phyloP scores from a whole-genome alignment of 2,888 invertebrate species.

The Ferdinandea cuprea region DNA sequence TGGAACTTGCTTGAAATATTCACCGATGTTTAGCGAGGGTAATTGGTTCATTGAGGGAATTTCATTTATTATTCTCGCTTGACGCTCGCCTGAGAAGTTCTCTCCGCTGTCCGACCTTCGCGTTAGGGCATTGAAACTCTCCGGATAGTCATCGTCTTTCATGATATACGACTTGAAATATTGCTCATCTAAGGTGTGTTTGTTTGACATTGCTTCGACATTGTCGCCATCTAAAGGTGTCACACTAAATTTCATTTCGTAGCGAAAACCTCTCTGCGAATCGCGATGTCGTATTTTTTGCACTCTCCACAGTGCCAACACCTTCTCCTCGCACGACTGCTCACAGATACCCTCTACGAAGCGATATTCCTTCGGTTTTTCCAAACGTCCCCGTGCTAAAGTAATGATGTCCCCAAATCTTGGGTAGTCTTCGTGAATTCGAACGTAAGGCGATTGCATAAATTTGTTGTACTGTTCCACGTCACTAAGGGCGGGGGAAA shows the following conservation, averaged over 20 bases:
- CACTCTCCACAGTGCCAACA: slow-evolving; percentile 88
- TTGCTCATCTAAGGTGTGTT: slow-evolving; percentile 19
- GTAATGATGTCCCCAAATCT: slow-evolving; percentile 87
- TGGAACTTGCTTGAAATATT: slow-evolving; percentile 78
- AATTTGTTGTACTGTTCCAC: slow-evolving; percentile 80
- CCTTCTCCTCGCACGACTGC: slow-evolving; percentile 79
- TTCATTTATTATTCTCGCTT: slow-evolving; percentile 53
- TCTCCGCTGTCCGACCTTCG: slow-evolving; percentile 44
- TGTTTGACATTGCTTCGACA: slow-evolving; percentile 81
- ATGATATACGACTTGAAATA: slow-evolving; percentile 85
- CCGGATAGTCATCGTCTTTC: slow-evolving; percentile 83
- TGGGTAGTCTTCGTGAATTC: slow-evolving; percentile 76
- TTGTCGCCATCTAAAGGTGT: slow-evolving; percentile 82
- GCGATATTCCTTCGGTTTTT: slow-evolving; percentile 83
- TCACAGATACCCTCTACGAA: slow-evolving; percentile 84
- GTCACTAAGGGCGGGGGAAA: slow-evolving; percentile 76
- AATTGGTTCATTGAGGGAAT: slow-evolving; percentile 31
- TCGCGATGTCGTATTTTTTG: slow-evolving; percentile 88
- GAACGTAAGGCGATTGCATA: slow-evolving; percentile 78
- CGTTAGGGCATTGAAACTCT: slow-evolving; percentile 78
- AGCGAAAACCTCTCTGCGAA: slow-evolving; percentile 84
- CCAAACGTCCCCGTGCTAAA: slow-evolving; percentile 86
- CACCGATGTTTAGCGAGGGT: slow-evolving; percentile 80
- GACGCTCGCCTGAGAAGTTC: slow-evolving; percentile 75
- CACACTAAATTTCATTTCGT: slow-evolving; percentile 88